Evolutionary conservation across 37 sponge, comb jelly and placozoan species (phyloP), one percentile per base, ranked within the genome.

Genomic region (Axinella damicornis): DNA sequence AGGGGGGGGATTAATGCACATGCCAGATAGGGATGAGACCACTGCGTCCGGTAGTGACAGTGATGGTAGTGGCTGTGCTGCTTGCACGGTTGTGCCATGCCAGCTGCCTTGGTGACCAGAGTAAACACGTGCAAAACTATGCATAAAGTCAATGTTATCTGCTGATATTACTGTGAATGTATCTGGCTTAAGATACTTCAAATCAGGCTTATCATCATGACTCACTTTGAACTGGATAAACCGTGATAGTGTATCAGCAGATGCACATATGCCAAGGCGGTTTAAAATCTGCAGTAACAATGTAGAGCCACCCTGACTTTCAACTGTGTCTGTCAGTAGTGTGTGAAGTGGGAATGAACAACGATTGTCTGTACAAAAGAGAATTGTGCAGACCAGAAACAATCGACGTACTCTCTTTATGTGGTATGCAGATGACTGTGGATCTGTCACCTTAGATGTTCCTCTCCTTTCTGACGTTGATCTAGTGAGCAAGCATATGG

Each of bases 51-150:
- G 46, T 53, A 39, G n/a, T 27, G 74, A 34, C 17, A 73, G 53
- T 5, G 74, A 76, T 59, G 77, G 77, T 25, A 76, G 58, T 6
- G 77, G 77, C 36, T 76, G 59, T 27, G 56, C 77, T 52, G 36
- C 30, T 31, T 76, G 77, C 30, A 76, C 61, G 5, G 77, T 76
- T 30, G 77, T 76, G 33, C 74, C 74, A 73, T 73, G 74, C 74
- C 77, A 76, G 30, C 61, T 58, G 30, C 34, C 57, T 20, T 57
- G 59, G 21, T 25, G 53, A 21, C 77, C 77, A 30, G 12, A 15
- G 28, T 56, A 76, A 2, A 58, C 62, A 32, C 61, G 59, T 58
- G 77, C 77, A 57, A 56, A 76, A 16, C 77, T 76, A 34, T 76
- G 77, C 58, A 76, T 20, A 57, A 76, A 76, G 16, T 76, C 77